Evolutionary conservation across 1,140 invertebrate genomes (phyloP), one percentile per base, ranked within the genome.

Genomic region (Drosophila sulfurigaster): DNA sequence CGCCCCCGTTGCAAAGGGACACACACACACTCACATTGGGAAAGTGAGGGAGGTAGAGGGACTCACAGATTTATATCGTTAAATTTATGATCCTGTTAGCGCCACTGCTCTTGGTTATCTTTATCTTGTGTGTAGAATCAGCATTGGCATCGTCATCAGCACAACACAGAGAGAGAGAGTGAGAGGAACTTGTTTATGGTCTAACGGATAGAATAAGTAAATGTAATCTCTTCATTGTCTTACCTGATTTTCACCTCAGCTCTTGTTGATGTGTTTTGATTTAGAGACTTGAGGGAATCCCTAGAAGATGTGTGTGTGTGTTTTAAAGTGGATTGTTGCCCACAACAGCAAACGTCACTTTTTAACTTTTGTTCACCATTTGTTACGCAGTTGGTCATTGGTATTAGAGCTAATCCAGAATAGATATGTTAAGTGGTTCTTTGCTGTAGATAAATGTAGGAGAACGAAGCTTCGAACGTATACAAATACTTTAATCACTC

Each of bases 71-170:
- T 90, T 81, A 88, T 90, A 90, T 90, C 75, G 68, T 69, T 79
- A 65, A 74, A 88, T 88, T 90, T 90, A 88, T 88, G 86, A 76
- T 88, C 86, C 85, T 88, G 85, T 90, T 88, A 88, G 85, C 86
- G 85, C 85, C 85, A 88, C 85, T 89, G 85, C 86, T 79, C 69
- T 79, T 73, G 72, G 65, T 45, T 75, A 75, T 70, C 69, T 70
- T 57, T 81, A 86, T 87, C 71, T 74, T 20, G 15, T 45, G 46
- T 70, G 59, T 52, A 75, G 71, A 64, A 83, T 83, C 78, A 54
- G 35, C 56, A 62, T 54, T 71, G 43, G 38, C 38, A 35, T 32
- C 25, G 35, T 38, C 35, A 38, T 38, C 35, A 38, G 11, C 35
- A 4, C 20, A 25, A 0, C 20, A 25, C 35, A 38, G 35, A 6